Evolutionary conservation across 2,797 vertebrate genomes (phyloP), one percentile per base, ranked within the genome.

Genomic region (Crax fasciolata): DNA sequence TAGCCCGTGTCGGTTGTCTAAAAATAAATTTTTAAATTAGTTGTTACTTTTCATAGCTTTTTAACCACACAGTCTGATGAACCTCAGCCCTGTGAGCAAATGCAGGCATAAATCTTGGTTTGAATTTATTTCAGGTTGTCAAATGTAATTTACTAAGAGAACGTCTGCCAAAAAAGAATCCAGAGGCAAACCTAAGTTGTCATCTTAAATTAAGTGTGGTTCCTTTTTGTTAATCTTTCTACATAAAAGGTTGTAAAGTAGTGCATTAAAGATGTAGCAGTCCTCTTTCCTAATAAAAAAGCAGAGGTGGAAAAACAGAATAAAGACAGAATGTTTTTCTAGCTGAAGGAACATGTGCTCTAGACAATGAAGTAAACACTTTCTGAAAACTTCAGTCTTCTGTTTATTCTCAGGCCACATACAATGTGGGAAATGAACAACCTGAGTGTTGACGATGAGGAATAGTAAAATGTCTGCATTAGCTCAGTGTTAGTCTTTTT

Each of bases 111-210:
- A 96, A 97, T 97, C 95, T 96, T 90, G 67, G 87, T 92, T 57
- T 74, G 74, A 90, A 96, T 97, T 97, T 96, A 97, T 97, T 97
- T 97, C 84, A 94, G 87, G 90, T 91, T 97, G 96, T 97, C 97
- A 97, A 85, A 97, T 77, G 30, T 94, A 96, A 98, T 97, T 97
- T 97, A 97, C 96, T 84, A 85, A 95, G 94, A 94, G 95, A 96
- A 79, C 0, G 7, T 94, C 95, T 96, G 96, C 96, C 95, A 96
- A 96, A 90, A 96, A 94, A 89, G 91, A 94, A 94, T 89, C 75
- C 91, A 97, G 95, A 97, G 89, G 84, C 92, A 97, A 97, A 96
- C 78, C 89, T 85, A 96, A 93, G 81, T 93, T 97, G 93, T 97
- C 96, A 92, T 96, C 94, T 96, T 95, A 97, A 98, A 97, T 97